Evolutionary conservation across 2,888 invertebrate genomes (phyloP), one percentile per base, ranked within the genome.

Genomic region (Tortricodes alternella): DNA sequence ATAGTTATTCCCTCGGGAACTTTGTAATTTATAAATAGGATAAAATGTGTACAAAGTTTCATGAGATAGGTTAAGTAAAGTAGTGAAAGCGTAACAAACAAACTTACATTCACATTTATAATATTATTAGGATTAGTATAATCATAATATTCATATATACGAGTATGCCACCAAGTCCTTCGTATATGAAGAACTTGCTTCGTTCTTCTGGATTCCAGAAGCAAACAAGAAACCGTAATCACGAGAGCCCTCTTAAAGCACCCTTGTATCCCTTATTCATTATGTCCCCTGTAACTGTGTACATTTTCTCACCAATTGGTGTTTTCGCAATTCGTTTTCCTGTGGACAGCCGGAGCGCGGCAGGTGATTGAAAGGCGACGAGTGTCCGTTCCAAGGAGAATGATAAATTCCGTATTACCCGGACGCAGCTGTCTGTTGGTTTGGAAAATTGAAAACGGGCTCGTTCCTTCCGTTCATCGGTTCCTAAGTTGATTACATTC

Each of bases 301-400:
- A 59, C 62, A 58, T 68, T 61, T 67, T 68, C 65, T 65, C 65
- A 65, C 64, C 65, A 66, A 72, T 70, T 70, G 70, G 64, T 67
- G 67, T 75, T 73, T 70, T 62, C 67, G 67, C 49, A 44, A 56
- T 49, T 53, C 44, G 44, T 53, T 53, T 53, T 46, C 46, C 41
- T 27, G 35, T 7, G 44, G 49, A 51, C 35, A 27, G 19, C 23
- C 13, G 44, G 38, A 34, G 63, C 63, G 60, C 35, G 61, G 62
- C 72, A 78, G 77, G 78, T 83, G 85, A 85, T 84, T 80, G 83
- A 84, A 82, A 78, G 70, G 67, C 80, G 75, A 73, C 76, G 74
- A 72, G 69, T 71, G 72, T 76, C 73, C 73, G 70, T 74, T 68
- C 66, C 69, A 70, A 71, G 68, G 71, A 68, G 66, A 67, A 68